These are phyloP conservation scores for Hypena proboscidalis DNA, from an alignment of 2,888 invertebrate genomes.

Conservation along the genomic window DNA sequence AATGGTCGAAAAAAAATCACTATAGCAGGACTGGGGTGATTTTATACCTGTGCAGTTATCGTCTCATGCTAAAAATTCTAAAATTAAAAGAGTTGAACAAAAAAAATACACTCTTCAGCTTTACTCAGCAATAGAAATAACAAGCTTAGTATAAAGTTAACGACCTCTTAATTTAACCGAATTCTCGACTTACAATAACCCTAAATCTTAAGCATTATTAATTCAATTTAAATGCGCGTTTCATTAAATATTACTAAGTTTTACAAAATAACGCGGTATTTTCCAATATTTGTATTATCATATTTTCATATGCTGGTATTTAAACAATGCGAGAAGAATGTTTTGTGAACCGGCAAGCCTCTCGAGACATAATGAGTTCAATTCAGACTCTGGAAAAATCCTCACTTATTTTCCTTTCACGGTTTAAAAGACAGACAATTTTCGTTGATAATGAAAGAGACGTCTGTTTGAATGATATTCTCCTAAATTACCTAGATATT, in stretches of 20 bases:
- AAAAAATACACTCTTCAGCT: too few relatives aligned
- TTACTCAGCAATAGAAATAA: too few relatives aligned
- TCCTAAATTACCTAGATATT: constrained; percentile 24
- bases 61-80: too few relatives aligned
- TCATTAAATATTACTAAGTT: constrained; percentile 2
- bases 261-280: neutral
- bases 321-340: constrained; percentile 47
- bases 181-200: too few relatives aligned
- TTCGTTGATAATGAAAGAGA: constrained; percentile 43
- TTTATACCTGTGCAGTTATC: too few relatives aligned
- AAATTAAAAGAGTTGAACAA: too few relatives aligned
- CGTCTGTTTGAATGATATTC: constrained; percentile 21
- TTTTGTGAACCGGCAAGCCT: constrained; percentile 38
- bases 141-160: too few relatives aligned
- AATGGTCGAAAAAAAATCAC: too few relatives aligned
- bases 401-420: constrained; percentile 39
- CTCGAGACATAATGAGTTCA: constrained; percentile 52
- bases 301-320: constrained; percentile 30
- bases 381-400: constrained; percentile 41
- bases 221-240: neutral
- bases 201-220: too few relatives aligned
- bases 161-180: too few relatives aligned
- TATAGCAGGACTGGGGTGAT: too few relatives aligned
- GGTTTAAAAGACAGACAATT: constrained; percentile 45
- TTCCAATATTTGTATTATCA: constrained; percentile 11